Percentiles rank a stretch among this genome's conserved stretches.
These are phyloP conservation scores for Mus spretus DNA, from an alignment of 2,797 vertebrate genomes.

Conservation along the genomic window DNA sequence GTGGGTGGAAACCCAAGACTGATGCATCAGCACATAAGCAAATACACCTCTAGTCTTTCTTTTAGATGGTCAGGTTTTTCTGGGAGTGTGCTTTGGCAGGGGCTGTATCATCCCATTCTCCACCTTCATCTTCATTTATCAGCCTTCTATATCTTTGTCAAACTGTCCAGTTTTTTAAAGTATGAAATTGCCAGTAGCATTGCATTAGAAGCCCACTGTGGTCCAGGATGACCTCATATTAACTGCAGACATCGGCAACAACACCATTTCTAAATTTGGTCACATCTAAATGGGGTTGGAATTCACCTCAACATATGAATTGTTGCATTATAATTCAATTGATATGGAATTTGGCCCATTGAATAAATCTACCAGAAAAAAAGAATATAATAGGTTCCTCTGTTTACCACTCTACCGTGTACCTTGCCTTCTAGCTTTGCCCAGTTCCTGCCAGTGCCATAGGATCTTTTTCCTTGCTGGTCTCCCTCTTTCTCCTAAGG, in stretches of 20 bases:
- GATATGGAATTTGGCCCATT: not conserved
- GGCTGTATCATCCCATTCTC: not conserved
- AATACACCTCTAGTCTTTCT: not conserved
- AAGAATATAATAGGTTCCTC: not conserved
- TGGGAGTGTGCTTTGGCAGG: not conserved
- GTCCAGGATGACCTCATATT: not conserved
- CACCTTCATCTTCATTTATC: not conserved
- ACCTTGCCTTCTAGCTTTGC: not conserved
- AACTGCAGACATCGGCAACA: not conserved
- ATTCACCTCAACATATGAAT: not conserved
- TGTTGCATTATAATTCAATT: not conserved
- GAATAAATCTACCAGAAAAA: slow-evolving; percentile 11
- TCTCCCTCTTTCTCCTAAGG: not conserved
- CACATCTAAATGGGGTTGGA: not conserved
- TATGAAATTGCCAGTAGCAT: not conserved
- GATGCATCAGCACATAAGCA: not conserved
- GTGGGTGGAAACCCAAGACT: not conserved
- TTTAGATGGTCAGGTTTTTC: not conserved
- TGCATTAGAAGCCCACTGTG: not conserved
- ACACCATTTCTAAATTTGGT: not conserved
- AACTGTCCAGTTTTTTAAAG: not conserved
- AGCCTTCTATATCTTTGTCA: not conserved
- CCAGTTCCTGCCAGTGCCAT: not conserved
- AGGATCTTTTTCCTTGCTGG: not conserved
- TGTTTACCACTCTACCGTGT: not conserved